Percentiles rank a stretch among this genome's conserved stretches.
phyloP scores from a whole-genome alignment of 1,140 invertebrate species.

The Ceratosolen fusciceps region DNA sequence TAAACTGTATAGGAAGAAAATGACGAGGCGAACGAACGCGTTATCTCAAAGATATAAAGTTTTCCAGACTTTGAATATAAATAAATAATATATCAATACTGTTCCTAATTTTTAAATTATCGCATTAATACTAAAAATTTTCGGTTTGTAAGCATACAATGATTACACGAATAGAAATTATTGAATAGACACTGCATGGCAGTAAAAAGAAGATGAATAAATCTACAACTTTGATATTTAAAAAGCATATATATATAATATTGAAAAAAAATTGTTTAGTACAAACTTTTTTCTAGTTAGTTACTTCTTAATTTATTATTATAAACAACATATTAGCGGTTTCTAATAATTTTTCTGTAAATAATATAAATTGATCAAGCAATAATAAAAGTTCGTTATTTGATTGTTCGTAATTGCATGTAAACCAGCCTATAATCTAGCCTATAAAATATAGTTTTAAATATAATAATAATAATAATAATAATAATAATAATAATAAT shows the following conservation, averaged over 20 bases:
- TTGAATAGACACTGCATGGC: neutral
- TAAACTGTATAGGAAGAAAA: neutral
- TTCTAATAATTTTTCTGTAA: no score
- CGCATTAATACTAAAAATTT: neutral
- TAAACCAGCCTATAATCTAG: no score
- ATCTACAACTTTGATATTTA: neutral
- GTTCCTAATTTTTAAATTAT: neutral
- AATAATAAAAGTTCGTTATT: no score
- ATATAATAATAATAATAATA: no score
- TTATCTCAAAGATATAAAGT: constrained; percentile 20
- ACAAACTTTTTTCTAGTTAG: no score
- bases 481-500: no score
- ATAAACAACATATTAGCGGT: no score
- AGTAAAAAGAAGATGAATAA: neutral
- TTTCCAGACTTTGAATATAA: neutral
- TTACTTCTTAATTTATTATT: no score
- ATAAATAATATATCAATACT: neutral
- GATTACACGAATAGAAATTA: neutral
- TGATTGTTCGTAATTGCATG: no score
- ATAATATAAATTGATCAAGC: no score
- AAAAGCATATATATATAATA: neutral
- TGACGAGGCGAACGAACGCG: constrained; percentile 9
- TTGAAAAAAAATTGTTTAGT: neutral
- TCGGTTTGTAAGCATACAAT: neutral
- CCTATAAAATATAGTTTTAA: no score